Evolutionary conservation across 2,888 invertebrate genomes (phyloP).

Genomic region (Lamellibrachia columna): DNA sequence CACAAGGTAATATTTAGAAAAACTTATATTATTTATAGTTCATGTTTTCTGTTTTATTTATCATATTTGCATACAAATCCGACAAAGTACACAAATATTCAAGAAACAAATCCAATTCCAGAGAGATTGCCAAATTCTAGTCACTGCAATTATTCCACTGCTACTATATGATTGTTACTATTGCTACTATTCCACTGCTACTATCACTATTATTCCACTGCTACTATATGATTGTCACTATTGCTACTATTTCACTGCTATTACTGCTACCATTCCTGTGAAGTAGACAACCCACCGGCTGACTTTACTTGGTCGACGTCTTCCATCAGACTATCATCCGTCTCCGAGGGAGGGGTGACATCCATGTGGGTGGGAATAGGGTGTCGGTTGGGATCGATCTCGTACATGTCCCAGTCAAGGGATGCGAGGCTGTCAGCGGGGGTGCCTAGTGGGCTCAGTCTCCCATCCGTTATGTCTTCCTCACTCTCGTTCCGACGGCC

Average conservation of each 20-base stretch:
- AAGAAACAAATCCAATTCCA: no score
- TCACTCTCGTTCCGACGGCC: background rate
- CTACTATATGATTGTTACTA: background rate
- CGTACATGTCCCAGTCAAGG: constrained; percentile 40
- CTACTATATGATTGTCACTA: no score
- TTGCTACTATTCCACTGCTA: background rate
- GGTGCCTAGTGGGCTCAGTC: background rate
- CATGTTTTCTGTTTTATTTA: no score
- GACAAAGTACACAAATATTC: no score
- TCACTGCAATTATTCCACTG: no score
- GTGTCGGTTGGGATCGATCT: constrained; percentile 50
- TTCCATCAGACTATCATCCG: constrained; percentile 26
- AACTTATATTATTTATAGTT: no score
- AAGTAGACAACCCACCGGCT: background rate
- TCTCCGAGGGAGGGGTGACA: constrained; percentile 21
- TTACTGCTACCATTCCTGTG: background rate
- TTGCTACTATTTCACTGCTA: background rate
- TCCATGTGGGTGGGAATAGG: constrained; percentile 44
- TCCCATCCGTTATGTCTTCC: background rate
- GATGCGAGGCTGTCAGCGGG: constrained; percentile 13
- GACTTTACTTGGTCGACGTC: background rate
- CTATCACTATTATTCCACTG: background rate
- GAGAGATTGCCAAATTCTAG: no score
- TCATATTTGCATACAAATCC: no score
- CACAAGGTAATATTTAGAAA: no score